These are phyloP conservation scores for Pegoplata infirma DNA, from an alignment of 2,888 invertebrate species.

Conservation along the genomic window DNA sequence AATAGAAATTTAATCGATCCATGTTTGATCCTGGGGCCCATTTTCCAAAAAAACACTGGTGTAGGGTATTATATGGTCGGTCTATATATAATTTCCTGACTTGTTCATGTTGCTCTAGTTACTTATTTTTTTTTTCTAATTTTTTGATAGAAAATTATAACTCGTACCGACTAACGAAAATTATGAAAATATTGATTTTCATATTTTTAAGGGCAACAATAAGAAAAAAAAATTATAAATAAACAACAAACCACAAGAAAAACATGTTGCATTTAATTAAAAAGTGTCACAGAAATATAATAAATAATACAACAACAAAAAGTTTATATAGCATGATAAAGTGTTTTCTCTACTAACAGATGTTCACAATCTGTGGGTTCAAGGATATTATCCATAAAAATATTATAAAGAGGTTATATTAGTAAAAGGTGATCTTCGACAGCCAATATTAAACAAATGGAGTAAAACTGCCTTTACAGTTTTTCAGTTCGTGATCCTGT, in stretches of 20 bases:
- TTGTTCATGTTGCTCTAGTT: not conserved
- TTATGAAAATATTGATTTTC: not conserved
- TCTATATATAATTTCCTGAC: no score
- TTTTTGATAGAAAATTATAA: not conserved
- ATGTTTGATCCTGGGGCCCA: no score
- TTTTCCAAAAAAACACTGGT: no score
- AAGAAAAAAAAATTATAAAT: not conserved
- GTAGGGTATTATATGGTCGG: no score
- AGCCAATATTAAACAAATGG: no score
- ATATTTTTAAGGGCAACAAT: slow-evolving; percentile 10
- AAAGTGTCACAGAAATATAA: slow-evolving; percentile 55
- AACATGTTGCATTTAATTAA: slow-evolving; percentile 60
- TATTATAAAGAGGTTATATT: no score
- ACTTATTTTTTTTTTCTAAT: not conserved
- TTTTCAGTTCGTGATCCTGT: no score
- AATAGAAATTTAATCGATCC: no score
- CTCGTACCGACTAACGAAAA: not conserved
- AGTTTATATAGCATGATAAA: slow-evolving; percentile 10
- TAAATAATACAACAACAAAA: slow-evolving; percentile 45
- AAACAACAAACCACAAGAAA: slow-evolving; percentile 36
- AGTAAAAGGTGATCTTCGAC: no score
- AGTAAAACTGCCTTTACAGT: no score
- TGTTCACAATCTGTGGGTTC: slow-evolving; percentile 14
- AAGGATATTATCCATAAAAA: no score
- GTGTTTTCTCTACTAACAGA: not conserved